phyloP scores from a whole-genome alignment of 2,888 invertebrate genomes.

The Muschampia plurimacula region DNA sequence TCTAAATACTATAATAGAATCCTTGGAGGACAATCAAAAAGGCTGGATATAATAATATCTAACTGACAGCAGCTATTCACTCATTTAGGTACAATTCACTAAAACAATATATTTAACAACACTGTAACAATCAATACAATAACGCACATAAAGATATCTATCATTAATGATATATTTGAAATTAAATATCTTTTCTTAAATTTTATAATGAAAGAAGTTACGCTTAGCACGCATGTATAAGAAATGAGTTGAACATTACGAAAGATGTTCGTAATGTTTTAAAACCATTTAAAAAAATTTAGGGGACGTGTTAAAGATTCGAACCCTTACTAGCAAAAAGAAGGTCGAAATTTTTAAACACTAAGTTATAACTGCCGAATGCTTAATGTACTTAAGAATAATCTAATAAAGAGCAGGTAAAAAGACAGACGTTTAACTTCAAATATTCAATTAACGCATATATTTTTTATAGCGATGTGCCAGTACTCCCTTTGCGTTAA shows the following conservation, averaged over 20 bases:
- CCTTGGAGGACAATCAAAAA: slow-evolving; percentile 39
- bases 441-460: not conserved
- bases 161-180: not conserved
- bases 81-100: slow-evolving; percentile 48
- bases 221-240: not conserved
- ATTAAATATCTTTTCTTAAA: not conserved
- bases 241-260: too few species aligned
- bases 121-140: slow-evolving; percentile 62
- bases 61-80: slow-evolving; percentile 54
- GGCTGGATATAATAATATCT: slow-evolving; percentile 48
- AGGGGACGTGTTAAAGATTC: too few species aligned
- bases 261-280: too few species aligned
- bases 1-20: slow-evolving; percentile 36
- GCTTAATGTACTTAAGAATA: too few species aligned
- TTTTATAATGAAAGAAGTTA: slow-evolving; percentile 6
- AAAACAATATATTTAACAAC: slow-evolving; percentile 51
- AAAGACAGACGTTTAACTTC: too few species aligned
- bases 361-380: too few species aligned
- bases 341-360: too few species aligned
- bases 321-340: too few species aligned
- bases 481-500: not conserved
- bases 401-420: too few species aligned
- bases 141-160: slow-evolving; percentile 50
- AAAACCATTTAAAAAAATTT: too few species aligned
- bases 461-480: not conserved